Evolutionary conservation across 2,888 invertebrate genomes (phyloP), one percentile per base, ranked within the genome.

Genomic region (Acleris emargana): DNA sequence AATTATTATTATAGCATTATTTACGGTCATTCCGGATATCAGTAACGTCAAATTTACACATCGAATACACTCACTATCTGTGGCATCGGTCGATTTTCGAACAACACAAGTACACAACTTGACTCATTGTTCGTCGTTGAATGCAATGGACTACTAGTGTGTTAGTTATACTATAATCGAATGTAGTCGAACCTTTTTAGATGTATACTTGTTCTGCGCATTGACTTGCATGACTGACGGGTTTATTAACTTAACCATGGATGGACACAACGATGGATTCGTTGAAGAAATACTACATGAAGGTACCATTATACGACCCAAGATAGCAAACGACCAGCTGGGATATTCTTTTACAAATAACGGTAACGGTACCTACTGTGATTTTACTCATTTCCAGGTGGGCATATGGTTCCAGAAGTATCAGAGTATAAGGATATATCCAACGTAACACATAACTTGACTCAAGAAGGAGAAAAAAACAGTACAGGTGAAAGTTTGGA

Each of bases 401-500:
- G 22, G 43, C 49, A 59, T 43, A 55, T 59, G 51, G 47, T 13
- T 13, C 42, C 59, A 42, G 59, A 63, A 50, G 7, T 51, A 50
- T 25, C 28, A 16, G 67, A 67, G 13, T 63, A 64, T 43, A 63
- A 63, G 43, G 50, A 63, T 32, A 57, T 57, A 32, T 51, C 55
- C 16, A 47, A 64, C 20, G n/a, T 62, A 52, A 47, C 62, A 9
- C 22, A 45, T 43, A 49, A 54, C 50, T 17, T 51, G 32, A 67
- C 22, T 13, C 43, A 51, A 47, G 53, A 62, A 62, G 64, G 54
- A 43, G 74, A 70, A 68, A 47, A 68, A 25, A 71, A 63, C 42
- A 32, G 43, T 17, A 17, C 50, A 11, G 59, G 53, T 69, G 75
- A 76, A 58, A 72, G 58, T 64, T 62, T 61, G 7, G 79, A 79